Evolutionary conservation across 2,797 vertebrate genomes (phyloP).

Genomic region (Hemibagrus guttatus): DNA sequence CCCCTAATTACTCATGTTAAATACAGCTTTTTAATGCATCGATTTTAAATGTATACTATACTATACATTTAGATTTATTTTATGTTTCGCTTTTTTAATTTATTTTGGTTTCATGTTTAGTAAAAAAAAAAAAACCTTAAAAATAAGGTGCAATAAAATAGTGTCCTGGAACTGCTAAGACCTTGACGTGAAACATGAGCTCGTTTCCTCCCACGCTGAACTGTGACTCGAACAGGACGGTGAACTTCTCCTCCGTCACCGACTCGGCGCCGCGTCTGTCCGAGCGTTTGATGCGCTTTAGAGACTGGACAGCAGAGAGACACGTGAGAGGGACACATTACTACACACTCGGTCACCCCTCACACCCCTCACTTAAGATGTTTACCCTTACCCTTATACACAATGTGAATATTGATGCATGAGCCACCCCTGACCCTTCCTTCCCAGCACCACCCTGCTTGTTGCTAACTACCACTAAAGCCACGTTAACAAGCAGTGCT

Average conservation of each 20-base stretch:
- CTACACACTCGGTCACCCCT: background rate
- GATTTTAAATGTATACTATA: too few relatives aligned
- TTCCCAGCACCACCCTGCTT: too few relatives aligned
- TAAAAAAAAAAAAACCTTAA: too few relatives aligned
- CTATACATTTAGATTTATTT: too few relatives aligned
- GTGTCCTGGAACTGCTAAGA: slow-evolving; percentile 50
- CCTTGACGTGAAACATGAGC: slow-evolving; percentile 95
- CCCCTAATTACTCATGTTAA: too few relatives aligned
- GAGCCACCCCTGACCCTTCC: background rate
- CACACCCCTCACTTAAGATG: background rate
- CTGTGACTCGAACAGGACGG: slow-evolving; percentile 93
- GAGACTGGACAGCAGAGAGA: slow-evolving; percentile 73
- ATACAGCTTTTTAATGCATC: too few relatives aligned
- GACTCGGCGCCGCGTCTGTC: slow-evolving; percentile 93
- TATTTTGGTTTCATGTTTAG: too few relatives aligned
- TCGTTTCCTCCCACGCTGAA: slow-evolving; percentile 96
- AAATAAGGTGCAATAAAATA: too few relatives aligned
- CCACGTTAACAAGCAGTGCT: too few relatives aligned
- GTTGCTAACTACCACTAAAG: too few relatives aligned
- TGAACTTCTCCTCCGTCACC: slow-evolving; percentile 95
- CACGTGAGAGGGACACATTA: background rate
- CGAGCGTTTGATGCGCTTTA: slow-evolving; percentile 94
- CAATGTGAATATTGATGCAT: background rate
- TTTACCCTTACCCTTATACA: too few relatives aligned
- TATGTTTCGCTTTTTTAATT: too few relatives aligned